Evolutionary conservation across 2,113 vertebrate species (phyloP).

Genomic region (Hassar affinis): DNA sequence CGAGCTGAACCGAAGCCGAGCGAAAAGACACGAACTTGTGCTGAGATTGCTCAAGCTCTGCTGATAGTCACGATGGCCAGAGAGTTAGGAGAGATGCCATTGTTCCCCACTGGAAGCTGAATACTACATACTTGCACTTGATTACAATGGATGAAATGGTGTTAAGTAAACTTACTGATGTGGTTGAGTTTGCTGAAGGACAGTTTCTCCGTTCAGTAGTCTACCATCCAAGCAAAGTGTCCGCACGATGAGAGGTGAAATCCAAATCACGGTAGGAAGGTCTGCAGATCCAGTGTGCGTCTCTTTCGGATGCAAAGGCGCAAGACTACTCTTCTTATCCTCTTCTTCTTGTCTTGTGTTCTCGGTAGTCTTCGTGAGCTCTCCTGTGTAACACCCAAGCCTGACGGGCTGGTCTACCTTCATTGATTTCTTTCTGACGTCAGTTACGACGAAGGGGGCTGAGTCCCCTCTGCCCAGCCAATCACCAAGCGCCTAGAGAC

Average conservation of each 20-base stretch:
- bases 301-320: background rate
- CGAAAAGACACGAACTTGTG: background rate
- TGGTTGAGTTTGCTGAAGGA: conserved; percentile 6
- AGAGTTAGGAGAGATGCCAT: background rate
- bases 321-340: background rate
- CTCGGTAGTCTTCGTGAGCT: conserved; percentile 33
- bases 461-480: conserved; percentile 56
- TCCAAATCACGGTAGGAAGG: background rate
- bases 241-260: conserved; percentile 9
- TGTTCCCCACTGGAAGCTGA: background rate
- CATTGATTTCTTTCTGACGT: conserved; percentile 65
- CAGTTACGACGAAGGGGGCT: conserved; percentile 60
- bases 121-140: background rate
- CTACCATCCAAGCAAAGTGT: conserved; percentile 26
- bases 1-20: conserved; percentile 10
- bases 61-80: background rate
- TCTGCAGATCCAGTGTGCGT: background rate
- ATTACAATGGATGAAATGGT: background rate
- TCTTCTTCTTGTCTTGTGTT: background rate
- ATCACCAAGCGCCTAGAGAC: conserved; percentile 42
- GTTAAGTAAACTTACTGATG: conserved; percentile 32
- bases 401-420: conserved; percentile 56
- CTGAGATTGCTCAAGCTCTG: conserved; percentile 15
- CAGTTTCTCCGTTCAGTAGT: background rate
- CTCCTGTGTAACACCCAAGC: conserved; percentile 58